These are phyloP conservation scores for Calameuta pallipes DNA, from an alignment of 2,888 invertebrate genomes.

Conservation along the genomic window DNA sequence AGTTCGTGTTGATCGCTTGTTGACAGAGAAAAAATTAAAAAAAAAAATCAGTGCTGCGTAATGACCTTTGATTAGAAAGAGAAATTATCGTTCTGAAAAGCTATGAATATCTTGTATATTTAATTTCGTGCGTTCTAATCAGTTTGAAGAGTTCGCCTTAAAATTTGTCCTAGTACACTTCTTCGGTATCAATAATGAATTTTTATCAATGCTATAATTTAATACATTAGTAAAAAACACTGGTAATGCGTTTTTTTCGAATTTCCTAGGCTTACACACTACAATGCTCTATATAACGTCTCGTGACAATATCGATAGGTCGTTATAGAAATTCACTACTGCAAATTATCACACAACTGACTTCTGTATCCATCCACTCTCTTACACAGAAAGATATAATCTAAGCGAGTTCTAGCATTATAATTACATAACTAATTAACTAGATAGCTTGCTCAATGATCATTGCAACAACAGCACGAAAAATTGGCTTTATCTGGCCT, in stretches of 20 bases:
- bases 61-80: background rate
- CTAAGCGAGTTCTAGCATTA: background rate
- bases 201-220: background rate
- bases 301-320: background rate
- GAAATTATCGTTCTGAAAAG: background rate
- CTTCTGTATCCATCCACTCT: background rate
- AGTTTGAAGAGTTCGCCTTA: background rate
- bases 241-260: background rate
- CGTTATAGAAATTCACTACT: background rate
- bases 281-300: background rate
- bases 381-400: background rate
- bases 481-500: conserved; percentile 17
- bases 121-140: background rate
- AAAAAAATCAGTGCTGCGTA: background rate
- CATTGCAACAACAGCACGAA: background rate
- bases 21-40: background rate
- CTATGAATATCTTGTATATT: background rate
- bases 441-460: background rate
- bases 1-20: background rate
- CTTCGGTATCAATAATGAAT: background rate
- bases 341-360: background rate
- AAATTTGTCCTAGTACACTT: background rate
- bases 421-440: background rate
- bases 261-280: background rate
- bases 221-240: background rate